Evolutionary conservation across 2,888 invertebrate species (phyloP).

Genomic region (Linyphia triangularis): DNA sequence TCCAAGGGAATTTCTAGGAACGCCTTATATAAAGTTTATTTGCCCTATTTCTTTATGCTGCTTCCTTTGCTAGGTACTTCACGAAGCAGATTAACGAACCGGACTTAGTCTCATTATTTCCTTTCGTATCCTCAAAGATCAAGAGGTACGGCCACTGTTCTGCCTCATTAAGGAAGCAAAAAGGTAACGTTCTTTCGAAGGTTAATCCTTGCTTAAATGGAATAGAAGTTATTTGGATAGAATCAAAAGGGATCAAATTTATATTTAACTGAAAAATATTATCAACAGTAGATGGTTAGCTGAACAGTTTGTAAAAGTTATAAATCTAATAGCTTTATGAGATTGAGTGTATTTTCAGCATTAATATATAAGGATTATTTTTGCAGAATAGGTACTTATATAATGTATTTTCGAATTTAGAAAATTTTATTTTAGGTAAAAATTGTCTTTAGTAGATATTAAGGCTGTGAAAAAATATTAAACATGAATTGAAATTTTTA

Average conservation of each 20-base stretch:
- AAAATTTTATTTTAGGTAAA: not conserved
- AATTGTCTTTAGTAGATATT: too few relatives aligned
- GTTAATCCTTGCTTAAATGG: constrained; percentile 32
- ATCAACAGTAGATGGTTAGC: not conserved
- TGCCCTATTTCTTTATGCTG: constrained; percentile 7
- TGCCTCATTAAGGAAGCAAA: constrained; percentile 44
- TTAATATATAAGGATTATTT: too few relatives aligned
- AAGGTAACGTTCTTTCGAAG: not conserved
- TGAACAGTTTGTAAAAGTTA: not conserved
- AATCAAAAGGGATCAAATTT: not conserved
- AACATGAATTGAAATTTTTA: too few relatives aligned
- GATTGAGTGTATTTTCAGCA: too few relatives aligned
- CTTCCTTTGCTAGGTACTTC: not conserved
- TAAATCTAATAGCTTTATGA: not conserved
- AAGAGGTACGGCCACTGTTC: not conserved
- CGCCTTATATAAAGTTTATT: constrained; percentile 50
- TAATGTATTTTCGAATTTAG: not conserved
- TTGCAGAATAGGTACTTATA: too few relatives aligned
- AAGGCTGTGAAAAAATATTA: too few relatives aligned
- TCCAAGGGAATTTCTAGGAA: constrained; percentile 16
- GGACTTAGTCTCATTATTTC: constrained; percentile 44
- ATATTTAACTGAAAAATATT: not conserved
- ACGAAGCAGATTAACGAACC: constrained; percentile 52
- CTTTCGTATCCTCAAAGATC: not conserved
- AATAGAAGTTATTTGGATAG: constrained; percentile 15